phyloP scores from a whole-genome alignment of 1,140 invertebrate species.

The Plodia interpunctella region DNA sequence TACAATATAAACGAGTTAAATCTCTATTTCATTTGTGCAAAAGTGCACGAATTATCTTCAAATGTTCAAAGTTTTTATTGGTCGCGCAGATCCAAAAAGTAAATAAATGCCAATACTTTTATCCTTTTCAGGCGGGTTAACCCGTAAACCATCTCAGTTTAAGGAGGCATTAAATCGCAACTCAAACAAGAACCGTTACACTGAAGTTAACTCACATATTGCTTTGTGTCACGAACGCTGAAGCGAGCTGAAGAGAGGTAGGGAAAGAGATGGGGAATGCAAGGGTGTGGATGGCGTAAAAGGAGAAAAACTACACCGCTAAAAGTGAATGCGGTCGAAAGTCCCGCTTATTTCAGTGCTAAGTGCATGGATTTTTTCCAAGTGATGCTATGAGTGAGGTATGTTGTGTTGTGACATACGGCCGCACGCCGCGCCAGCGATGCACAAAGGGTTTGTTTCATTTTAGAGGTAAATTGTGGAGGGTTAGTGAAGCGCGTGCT shows the following conservation, averaged over 20 bases:
- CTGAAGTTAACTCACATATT: conserved; percentile 75
- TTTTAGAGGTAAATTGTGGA: background rate
- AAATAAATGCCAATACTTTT: conserved; percentile 64
- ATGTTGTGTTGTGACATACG: conserved; percentile 12
- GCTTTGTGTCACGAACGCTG: conserved; percentile 75
- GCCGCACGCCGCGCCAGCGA: background rate
- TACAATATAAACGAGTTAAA: too few species aligned
- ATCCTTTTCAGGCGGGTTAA: conserved; percentile 69
- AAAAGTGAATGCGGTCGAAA: conserved; percentile 77
- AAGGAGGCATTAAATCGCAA: conserved; percentile 76
- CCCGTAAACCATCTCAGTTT: conserved; percentile 75
- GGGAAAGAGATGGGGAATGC: conserved; percentile 52
- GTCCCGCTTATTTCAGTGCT: conserved; percentile 72
- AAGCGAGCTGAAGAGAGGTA: conserved; percentile 57
- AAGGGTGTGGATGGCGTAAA: conserved; percentile 69
- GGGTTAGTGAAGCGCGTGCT: background rate
- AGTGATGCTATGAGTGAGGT: conserved; percentile 57
- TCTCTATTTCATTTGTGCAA: too few species aligned
- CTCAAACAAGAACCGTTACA: conserved; percentile 75
- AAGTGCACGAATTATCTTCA: too few species aligned
- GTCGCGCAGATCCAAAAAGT: conserved; percentile 55
- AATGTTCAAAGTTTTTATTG: conserved; percentile 59
- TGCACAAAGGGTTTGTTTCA: conserved; percentile 17
- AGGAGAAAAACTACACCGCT: conserved; percentile 75
- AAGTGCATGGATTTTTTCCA: conserved; percentile 76